A percentile compares a stretch with the other conserved stretches of the same genome.
Conservation (phyloP, 2,888 invertebrate genomes). For the Hyppa rectilinea region DNA sequence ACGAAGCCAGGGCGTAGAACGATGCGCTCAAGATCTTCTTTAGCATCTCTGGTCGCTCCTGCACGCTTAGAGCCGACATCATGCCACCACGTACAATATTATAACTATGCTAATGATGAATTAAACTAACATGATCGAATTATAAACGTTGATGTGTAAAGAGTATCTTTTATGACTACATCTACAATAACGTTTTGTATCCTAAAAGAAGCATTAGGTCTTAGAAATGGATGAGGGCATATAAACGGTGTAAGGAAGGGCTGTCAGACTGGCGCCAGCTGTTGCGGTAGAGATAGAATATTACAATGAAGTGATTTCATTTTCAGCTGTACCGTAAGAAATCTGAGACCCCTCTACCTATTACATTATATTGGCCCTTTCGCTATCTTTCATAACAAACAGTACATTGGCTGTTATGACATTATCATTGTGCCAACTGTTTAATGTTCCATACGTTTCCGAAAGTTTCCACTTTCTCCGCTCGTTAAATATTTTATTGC, state of each 20-base stretch:
- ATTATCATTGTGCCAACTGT: conserved; percentile 34
- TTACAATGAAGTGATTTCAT: neutral
- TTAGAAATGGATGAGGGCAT: neutral
- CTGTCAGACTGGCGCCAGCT: neutral
- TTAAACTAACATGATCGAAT: conserved; percentile 65
- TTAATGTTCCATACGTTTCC: conserved; percentile 35
- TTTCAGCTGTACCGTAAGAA: neutral
- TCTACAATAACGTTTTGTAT: neutral
- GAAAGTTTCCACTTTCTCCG: conserved; percentile 57
- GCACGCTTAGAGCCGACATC: conserved; percentile 61
- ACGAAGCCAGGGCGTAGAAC: conserved; percentile 97
- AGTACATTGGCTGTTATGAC: neutral
- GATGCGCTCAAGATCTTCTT: conserved; percentile 94
- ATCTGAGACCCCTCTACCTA: too few species aligned
- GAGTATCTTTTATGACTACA: neutral
- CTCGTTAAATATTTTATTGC: conserved; percentile 41
- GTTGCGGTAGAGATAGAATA: neutral
- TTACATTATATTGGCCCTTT: neutral
- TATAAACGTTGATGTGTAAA: conserved; percentile 8
- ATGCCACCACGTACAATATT: conserved; percentile 47
- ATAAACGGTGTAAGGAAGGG: neutral
- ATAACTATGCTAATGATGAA: conserved; percentile 64
- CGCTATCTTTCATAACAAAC: conserved; percentile 14
- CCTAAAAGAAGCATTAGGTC: neutral
- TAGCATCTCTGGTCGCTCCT: conserved; percentile 82